Evolutionary conservation across 2,113 vertebrate species (phyloP).

Genomic region (Amblyopsis rosae): DNA sequence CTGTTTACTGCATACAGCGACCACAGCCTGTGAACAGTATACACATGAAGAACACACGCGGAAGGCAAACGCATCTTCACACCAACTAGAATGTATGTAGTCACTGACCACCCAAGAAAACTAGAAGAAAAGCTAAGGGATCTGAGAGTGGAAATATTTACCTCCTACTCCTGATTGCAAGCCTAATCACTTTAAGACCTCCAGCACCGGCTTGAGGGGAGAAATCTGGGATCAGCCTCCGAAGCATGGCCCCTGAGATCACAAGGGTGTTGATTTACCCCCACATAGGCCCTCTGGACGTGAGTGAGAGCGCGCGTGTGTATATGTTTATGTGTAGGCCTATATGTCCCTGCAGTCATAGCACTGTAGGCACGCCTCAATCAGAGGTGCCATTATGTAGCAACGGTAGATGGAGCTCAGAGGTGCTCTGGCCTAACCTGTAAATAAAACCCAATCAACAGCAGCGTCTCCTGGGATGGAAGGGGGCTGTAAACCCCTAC

Average conservation of each 20-base stretch:
- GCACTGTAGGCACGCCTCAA: slow-evolving; percentile 55
- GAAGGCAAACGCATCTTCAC: background rate
- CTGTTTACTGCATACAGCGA: background rate
- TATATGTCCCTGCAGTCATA: slow-evolving; percentile 32
- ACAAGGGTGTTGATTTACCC: slow-evolving; percentile 71
- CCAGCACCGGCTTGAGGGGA: slow-evolving; percentile 48
- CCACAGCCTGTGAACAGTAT: slow-evolving; percentile 8
- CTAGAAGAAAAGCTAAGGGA: slow-evolving; percentile 44
- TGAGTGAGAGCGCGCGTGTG: slow-evolving; percentile 20
- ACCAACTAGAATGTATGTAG: background rate
- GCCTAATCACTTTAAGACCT: slow-evolving; percentile 70
- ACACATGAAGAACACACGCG: background rate
- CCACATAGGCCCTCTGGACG: slow-evolving; percentile 48
- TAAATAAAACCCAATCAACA: slow-evolving; percentile 59
- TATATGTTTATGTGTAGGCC: background rate
- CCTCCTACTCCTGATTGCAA: slow-evolving; percentile 61
- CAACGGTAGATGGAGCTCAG: slow-evolving; percentile 33
- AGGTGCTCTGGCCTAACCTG: slow-evolving; percentile 22
- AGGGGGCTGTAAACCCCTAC: slow-evolving; percentile 2
- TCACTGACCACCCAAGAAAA: slow-evolving; percentile 65
- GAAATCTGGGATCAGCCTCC: slow-evolving; percentile 67
- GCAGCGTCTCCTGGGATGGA: slow-evolving; percentile 53
- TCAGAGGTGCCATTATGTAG: slow-evolving; percentile 59
- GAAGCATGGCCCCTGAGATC: slow-evolving; percentile 64
- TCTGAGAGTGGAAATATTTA: slow-evolving; percentile 64